Conservation (phyloP, 2,113 vertebrate genomes). For the Oncorhynchus kisutch region DNA sequence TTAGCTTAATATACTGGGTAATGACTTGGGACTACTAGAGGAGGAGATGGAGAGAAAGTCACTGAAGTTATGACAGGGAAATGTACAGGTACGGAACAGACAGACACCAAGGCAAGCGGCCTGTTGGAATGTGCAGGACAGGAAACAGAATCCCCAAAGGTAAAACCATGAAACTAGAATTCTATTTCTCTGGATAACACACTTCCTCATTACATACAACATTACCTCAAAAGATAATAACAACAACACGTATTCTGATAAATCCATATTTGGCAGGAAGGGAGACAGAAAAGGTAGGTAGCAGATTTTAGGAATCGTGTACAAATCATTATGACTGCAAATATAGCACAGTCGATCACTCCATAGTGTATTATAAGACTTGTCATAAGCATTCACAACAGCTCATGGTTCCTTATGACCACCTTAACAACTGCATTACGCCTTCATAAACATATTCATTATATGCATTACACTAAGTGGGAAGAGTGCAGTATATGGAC, state of each 20-base stretch:
- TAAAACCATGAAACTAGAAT: not conserved
- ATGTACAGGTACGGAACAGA: conserved; percentile 28
- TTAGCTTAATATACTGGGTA: conserved; percentile 74
- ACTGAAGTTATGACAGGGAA: conserved; percentile 28
- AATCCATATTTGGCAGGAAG: conserved; percentile 42
- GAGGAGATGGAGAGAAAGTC: conserved; percentile 21
- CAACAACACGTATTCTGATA: conserved; percentile 22
- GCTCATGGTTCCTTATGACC: too few relatives aligned
- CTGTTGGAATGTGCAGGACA: conserved; percentile 72
- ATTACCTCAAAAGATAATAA: conserved; percentile 28
- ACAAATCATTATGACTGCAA: too few relatives aligned
- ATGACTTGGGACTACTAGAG: conserved; percentile 60
- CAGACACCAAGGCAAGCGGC: conserved; percentile 48
- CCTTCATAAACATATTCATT: too few relatives aligned
- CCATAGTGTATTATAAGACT: too few relatives aligned
- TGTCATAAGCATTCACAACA: too few relatives aligned
- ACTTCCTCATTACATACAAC: too few relatives aligned
- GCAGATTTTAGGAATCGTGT: not conserved
- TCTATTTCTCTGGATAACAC: too few relatives aligned
- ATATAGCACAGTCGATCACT: too few relatives aligned
- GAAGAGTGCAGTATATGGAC: too few relatives aligned
- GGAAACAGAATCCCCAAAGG: conserved; percentile 27
- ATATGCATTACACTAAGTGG: too few relatives aligned
- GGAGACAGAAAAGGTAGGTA: conserved; percentile 16
- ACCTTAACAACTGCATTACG: too few relatives aligned